Evolutionary conservation across 2,888 invertebrate species (phyloP).

Genomic region (Megamerina dolium): DNA sequence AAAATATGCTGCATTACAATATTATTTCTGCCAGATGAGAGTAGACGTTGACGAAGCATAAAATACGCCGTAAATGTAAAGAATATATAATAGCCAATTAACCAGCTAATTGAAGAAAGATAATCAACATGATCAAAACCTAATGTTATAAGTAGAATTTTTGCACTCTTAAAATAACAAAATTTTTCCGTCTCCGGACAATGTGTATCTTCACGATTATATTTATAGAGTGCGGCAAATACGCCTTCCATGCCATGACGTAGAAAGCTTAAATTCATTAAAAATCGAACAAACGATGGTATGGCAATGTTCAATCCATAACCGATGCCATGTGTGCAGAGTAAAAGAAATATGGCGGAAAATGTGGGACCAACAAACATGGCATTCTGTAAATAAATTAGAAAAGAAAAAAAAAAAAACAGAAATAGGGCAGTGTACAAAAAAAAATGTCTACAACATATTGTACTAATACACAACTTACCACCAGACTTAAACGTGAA

Average conservation of each 20-base stretch:
- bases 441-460: not conserved
- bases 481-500: slow-evolving; percentile 68
- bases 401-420: too few species aligned
- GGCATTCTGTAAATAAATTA: slow-evolving; percentile 61
- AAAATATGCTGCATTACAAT: slow-evolving; percentile 65
- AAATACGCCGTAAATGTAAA: slow-evolving; percentile 67
- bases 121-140: slow-evolving; percentile 67
- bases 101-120: slow-evolving; percentile 60
- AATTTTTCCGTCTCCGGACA: slow-evolving; percentile 68
- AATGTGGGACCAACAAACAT: slow-evolving; percentile 86
- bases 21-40: slow-evolving; percentile 60
- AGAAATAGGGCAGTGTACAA: not conserved
- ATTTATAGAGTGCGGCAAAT: slow-evolving; percentile 72
- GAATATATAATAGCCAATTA: slow-evolving; percentile 64
- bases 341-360: slow-evolving; percentile 79
- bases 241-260: slow-evolving; percentile 77
- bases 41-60: slow-evolving; percentile 64
- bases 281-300: slow-evolving; percentile 67
- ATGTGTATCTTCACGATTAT: slow-evolving; percentile 62
- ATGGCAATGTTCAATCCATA: slow-evolving; percentile 62
- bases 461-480: slow-evolving; percentile 46
- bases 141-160: slow-evolving; percentile 68
- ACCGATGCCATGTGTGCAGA: slow-evolving; percentile 84
- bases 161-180: slow-evolving; percentile 69
- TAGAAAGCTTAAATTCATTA: slow-evolving; percentile 78